These are phyloP conservation scores for Smithornis capensis DNA, from an alignment of 2,113 vertebrate species.

Conservation along the genomic window DNA sequence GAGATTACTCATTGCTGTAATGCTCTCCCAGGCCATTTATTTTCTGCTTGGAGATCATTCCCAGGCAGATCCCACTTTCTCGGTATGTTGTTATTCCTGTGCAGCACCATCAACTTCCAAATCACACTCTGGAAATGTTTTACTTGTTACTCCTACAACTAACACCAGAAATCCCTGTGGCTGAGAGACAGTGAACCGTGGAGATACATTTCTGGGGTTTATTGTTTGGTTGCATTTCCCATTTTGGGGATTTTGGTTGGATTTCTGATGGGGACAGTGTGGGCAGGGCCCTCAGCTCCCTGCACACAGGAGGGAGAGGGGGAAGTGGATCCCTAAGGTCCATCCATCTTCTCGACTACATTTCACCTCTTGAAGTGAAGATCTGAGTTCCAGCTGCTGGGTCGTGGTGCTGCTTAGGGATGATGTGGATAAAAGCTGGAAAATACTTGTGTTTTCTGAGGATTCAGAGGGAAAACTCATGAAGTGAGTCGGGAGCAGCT, in stretches of 20 bases:
- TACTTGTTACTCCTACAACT: neutral
- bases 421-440: neutral
- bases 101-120: neutral
- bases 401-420: neutral
- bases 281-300: fast-evolving
- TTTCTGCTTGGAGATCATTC: neutral
- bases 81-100: neutral
- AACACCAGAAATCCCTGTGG: neutral
- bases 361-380: neutral
- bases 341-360: fast-evolving
- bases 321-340: fast-evolving
- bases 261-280: fast-evolving
- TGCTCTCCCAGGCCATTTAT: neutral
- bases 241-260: neutral
- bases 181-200: neutral
- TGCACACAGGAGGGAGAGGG: fast-evolving
- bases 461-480: neutral
- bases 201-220: neutral
- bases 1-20: neutral
- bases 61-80: neutral
- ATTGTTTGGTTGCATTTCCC: neutral
- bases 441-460: neutral
- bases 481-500: neutral
- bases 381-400: neutral
- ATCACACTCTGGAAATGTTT: neutral